Base-by-base conservation (phyloP, 2,888 invertebrate genomes). In the Mythimna albipuncta region DNA sequence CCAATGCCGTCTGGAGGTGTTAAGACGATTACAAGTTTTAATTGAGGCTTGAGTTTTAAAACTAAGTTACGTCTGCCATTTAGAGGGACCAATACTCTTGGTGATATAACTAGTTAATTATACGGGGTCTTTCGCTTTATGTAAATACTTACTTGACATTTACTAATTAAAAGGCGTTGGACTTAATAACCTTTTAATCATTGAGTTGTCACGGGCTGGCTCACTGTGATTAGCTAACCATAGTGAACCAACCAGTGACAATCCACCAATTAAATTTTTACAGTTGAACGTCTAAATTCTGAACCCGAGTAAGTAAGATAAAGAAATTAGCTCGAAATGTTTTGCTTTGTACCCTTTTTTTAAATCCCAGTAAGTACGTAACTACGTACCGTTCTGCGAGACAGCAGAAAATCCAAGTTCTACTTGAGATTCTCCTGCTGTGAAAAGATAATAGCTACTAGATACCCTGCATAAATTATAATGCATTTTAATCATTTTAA, bases 1-100 rank as follows among this genome's bases (percentile, higher is more conserved):
- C 66, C 82, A 73, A 66, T 66, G 79, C 69, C 69, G 81, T 77
- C 73, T 81, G 66, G 52, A 70, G 77, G 75, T 84, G 82, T 72
- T 84, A 77, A 80, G 75, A 67, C 72, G 75, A 72, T 82, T 81
- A 82, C 66, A 81, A 81, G 78, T 81, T 81, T 82, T 82, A 78
- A 81, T 81, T 81, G 82, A 67, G 70, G 75, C 74, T 62, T 74
- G 64, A 64, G 70, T 77, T 81, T 74, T 81, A 81, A 77, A 81
- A 81, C 82, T 74, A 61, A 81, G 65, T 82, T 81, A 70, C 57
- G 74, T 74, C 58, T 70, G 57, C 62, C 70, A 65, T 78, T 78
- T 77, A 41, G 62, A 69, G 35, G 44, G 44, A 26, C 47, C 21
- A 64, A 75, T 79, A 76, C 61, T 81, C 57, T 50, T 52, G 64